Evolutionary conservation across 2,113 vertebrate genomes (phyloP).

Genomic region (Marmota monax): DNA sequence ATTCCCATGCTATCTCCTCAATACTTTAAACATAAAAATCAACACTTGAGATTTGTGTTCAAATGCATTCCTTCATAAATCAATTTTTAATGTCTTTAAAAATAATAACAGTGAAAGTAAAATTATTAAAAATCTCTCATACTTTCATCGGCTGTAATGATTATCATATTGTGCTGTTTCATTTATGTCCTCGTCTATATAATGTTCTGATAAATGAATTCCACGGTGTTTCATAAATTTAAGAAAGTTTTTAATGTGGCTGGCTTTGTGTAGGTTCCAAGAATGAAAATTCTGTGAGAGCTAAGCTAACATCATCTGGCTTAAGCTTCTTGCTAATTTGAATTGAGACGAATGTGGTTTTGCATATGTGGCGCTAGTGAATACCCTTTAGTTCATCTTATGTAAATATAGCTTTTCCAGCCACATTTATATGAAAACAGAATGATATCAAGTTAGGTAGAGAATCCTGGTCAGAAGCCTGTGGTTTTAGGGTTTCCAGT

Average conservation of each 20-base stretch:
- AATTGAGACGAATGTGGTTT: not conserved
- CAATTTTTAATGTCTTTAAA: not conserved
- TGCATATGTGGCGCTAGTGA: not conserved
- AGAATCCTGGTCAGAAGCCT: not conserved
- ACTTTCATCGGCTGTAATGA: not conserved
- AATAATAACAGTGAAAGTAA: not conserved
- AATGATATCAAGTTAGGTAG: not conserved
- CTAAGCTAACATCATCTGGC: not conserved
- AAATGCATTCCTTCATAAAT: not conserved
- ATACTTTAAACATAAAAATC: slow-evolving; percentile 37
- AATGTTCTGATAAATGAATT: not conserved
- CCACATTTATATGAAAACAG: not conserved
- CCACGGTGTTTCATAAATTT: not conserved
- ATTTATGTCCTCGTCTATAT: not conserved
- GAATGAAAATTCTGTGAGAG: not conserved
- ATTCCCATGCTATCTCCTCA: not conserved
- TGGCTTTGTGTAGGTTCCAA: not conserved
- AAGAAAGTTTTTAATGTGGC: not conserved
- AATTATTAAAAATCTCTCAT: not conserved
- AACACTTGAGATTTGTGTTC: not conserved
- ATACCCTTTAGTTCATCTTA: not conserved
- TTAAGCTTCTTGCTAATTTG: not conserved
- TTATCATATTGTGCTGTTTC: not conserved
- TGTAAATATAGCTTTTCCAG: not conserved
- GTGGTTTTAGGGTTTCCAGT: not conserved